A percentile compares a stretch with the other conserved stretches of the same genome.
These are phyloP conservation scores for Diplodus sargus DNA, from an alignment of 2,797 vertebrate genomes.

Conservation along the genomic window DNA sequence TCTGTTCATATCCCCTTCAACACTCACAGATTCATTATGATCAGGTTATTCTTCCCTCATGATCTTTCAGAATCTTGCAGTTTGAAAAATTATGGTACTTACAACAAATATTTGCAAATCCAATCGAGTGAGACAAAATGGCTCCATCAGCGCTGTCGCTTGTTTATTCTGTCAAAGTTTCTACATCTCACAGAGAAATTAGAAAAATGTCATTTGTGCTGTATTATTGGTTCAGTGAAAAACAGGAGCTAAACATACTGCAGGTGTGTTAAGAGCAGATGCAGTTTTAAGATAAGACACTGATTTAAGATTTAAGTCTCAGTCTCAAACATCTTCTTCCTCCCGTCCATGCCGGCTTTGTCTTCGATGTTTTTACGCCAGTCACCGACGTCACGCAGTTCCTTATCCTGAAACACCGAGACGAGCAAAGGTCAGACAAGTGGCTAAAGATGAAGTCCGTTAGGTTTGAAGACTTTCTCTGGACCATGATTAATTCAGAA, in stretches of 20 bases:
- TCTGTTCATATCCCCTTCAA: too few species aligned
- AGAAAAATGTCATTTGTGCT: not conserved
- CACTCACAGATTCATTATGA: not conserved
- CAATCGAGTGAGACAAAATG: not conserved
- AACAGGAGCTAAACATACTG: not conserved
- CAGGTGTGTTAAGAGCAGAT: conserved; percentile 11
- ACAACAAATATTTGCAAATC: not conserved
- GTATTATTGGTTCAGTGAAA: not conserved
- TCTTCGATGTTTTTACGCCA: conserved; percentile 99
- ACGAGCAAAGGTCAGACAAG: not conserved
- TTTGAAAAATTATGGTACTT: not conserved
- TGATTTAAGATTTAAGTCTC: conserved; percentile 89
- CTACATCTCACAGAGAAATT: conserved; percentile 14
- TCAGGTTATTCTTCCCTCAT: not conserved
- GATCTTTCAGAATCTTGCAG: too few species aligned
- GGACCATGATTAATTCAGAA: too few species aligned
- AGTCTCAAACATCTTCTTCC: conserved; percentile 98
- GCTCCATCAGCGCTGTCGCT: not conserved
- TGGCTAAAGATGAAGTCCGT: not conserved
- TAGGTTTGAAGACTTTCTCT: too few species aligned
- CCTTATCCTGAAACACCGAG: conserved; percentile 80
- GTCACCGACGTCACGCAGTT: conserved; percentile 94
- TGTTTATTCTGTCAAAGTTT: conserved; percentile 53
- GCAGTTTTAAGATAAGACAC: conserved; percentile 15
- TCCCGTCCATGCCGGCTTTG: conserved; percentile 97